Evolutionary conservation across 2,113 vertebrate genomes (phyloP).

Genomic region (Boleophthalmus pectinirostris): DNA sequence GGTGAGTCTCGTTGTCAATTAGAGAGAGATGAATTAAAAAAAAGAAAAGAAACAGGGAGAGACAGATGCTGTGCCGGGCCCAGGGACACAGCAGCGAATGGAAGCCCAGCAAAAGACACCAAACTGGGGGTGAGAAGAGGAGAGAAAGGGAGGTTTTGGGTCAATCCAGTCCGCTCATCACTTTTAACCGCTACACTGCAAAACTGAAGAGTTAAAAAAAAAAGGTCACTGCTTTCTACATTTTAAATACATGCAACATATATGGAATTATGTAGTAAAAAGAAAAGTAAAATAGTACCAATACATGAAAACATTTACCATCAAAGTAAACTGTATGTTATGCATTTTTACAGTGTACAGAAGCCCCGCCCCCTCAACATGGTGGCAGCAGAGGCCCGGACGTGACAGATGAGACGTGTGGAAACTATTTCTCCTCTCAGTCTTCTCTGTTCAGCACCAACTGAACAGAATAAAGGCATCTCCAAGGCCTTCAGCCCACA

Average conservation of each 20-base stretch:
- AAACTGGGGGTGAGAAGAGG: slow-evolving; percentile 2
- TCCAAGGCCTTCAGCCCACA: background rate
- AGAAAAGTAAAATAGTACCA: no score
- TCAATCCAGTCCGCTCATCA: slow-evolving; percentile 42
- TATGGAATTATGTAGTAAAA: no score
- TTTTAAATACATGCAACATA: no score
- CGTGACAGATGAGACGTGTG: slow-evolving; percentile 21
- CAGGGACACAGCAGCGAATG: slow-evolving; percentile 66
- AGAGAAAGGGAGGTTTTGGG: background rate
- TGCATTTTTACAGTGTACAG: slow-evolving; percentile 12
- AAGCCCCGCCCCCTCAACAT: slow-evolving; percentile 29
- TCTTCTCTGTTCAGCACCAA: background rate
- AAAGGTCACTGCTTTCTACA: no score
- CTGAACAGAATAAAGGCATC: background rate
- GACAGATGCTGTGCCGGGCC: slow-evolving; percentile 72
- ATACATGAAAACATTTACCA: no score
- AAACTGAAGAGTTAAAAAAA: background rate
- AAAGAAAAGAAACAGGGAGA: no score
- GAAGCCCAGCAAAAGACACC: slow-evolving; percentile 42
- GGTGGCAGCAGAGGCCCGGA: background rate
- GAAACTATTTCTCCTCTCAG: background rate
- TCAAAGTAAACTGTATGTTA: no score
- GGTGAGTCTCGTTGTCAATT: no score
- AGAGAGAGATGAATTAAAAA: no score
- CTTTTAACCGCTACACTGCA: slow-evolving; percentile 11